These are phyloP conservation scores for Anthopleura xanthogrammica DNA, from an alignment of 92 coral and sea anemone species.

Conservation along the genomic window DNA sequence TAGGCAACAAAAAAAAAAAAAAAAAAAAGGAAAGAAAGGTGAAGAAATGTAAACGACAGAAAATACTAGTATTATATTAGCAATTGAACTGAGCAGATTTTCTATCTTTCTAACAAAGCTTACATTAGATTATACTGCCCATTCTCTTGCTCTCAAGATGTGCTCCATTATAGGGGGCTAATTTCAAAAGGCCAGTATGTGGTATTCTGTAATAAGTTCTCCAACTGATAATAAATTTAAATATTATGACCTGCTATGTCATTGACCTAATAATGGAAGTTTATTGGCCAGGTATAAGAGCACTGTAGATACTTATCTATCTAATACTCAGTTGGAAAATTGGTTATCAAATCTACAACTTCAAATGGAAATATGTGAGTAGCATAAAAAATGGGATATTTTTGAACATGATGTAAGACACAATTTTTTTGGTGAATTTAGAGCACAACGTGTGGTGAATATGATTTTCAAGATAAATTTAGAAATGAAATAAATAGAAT, in stretches of 20 bases:
- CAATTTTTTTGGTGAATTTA: background rate
- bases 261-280: background rate
- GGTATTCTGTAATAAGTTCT: background rate
- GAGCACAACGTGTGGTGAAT: too few species aligned
- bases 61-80: too few species aligned
- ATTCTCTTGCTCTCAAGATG: background rate
- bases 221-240: background rate
- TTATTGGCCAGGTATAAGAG: background rate
- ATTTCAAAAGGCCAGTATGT: conserved; percentile 1
- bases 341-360: background rate
- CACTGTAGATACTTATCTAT: background rate
- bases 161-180: background rate
- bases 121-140: too few species aligned
- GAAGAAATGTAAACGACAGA: too few species aligned
- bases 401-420: background rate
- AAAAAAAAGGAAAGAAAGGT: too few species aligned
- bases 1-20: background rate
- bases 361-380: background rate
- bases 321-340: background rate
- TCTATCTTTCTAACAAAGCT: too few species aligned
- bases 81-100: too few species aligned
- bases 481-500: too few species aligned
- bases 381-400: background rate
- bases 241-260: background rate
- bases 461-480: too few species aligned